Conservation (phyloP, 2,888 invertebrate genomes). For the Amblyjoppa proteus region DNA sequence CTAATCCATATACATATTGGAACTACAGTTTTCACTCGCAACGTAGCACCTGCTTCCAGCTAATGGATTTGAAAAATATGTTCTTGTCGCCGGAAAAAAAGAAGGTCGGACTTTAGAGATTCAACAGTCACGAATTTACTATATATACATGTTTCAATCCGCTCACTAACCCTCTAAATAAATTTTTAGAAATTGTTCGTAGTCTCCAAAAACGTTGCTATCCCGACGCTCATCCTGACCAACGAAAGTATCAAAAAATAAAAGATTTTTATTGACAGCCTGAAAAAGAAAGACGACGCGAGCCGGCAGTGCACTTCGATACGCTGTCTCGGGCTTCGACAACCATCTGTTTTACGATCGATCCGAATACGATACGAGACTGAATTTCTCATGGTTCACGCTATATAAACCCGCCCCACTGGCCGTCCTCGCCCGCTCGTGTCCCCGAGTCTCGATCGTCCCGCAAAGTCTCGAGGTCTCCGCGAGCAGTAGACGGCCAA, state of each 20-base stretch:
- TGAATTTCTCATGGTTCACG: conserved; percentile 25
- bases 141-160: neutral
- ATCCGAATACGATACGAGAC: conserved; percentile 48
- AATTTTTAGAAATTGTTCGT: neutral
- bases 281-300: conserved; percentile 2
- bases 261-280: conserved; percentile 20
- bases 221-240: neutral
- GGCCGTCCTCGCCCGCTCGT: neutral
- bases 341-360: conserved; percentile 63
- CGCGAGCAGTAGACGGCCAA: conserved; percentile 39
- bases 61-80: no score
- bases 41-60: no score
- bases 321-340: conserved; percentile 32
- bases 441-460: conserved; percentile 21
- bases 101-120: no score
- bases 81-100: no score
- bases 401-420: neutral
- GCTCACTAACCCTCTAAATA: neutral
- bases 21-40: no score
- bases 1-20: neutral
- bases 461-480: conserved; percentile 44
- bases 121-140: no score
- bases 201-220: neutral
- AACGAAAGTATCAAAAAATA: neutral
- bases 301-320: conserved; percentile 17